Evolutionary conservation across 2,797 vertebrate genomes (phyloP).

Genomic region (Chelmon rostratus): DNA sequence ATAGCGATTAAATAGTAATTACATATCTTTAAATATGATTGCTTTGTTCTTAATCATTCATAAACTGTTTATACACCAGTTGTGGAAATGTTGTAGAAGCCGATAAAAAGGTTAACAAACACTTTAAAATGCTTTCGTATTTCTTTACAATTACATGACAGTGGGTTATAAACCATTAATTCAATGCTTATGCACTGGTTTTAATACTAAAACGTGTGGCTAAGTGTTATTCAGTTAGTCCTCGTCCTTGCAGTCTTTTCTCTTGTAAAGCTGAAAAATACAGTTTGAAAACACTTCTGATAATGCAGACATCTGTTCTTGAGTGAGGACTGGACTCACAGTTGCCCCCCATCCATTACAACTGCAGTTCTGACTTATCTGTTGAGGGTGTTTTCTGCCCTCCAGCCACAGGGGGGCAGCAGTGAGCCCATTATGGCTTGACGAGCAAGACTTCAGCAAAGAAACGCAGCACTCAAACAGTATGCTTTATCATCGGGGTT

Average conservation of each 20-base stretch:
- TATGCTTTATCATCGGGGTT: too few relatives aligned
- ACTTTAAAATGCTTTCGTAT: constrained; percentile 1
- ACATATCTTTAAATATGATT: not conserved
- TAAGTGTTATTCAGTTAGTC: too few relatives aligned
- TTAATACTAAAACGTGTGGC: not conserved
- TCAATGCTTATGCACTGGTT: not conserved
- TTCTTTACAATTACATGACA: not conserved
- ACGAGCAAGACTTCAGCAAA: not conserved
- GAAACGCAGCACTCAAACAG: not conserved
- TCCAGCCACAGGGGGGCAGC: not conserved
- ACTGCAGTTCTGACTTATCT: too few relatives aligned
- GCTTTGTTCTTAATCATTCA: not conserved
- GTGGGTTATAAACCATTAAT: not conserved
- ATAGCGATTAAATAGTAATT: not conserved
- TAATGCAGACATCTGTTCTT: not conserved
- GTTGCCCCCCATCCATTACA: too few relatives aligned
- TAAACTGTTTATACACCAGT: not conserved
- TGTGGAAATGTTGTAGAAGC: not conserved
- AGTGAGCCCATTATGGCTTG: not conserved
- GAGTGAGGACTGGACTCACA: too few relatives aligned
- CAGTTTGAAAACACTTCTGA: too few relatives aligned
- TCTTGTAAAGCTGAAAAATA: not conserved
- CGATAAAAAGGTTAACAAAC: not conserved
- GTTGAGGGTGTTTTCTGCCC: not conserved
- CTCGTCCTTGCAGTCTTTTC: not conserved